phyloP scores from a whole-genome alignment of 2,888 invertebrate genomes.

The Melanchra persicariae region DNA sequence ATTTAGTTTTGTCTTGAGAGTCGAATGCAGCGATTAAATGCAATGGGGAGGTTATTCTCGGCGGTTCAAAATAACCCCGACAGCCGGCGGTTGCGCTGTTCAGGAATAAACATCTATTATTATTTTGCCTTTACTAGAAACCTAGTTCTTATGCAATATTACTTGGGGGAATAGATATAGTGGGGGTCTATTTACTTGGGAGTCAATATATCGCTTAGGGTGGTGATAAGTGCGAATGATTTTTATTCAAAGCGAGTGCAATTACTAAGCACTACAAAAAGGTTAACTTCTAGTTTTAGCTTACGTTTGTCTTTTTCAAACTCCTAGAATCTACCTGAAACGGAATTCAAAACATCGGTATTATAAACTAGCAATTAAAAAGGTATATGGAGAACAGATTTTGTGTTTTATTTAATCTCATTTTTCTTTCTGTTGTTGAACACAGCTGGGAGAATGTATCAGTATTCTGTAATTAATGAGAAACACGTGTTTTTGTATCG shows the following conservation, averaged over 20 bases:
- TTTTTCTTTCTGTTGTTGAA: not conserved
- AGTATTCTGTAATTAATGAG: conserved; percentile 26
- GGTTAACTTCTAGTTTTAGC: conserved; percentile 56
- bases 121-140: conserved; percentile 20
- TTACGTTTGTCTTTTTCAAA: conserved; percentile 62
- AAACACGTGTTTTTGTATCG: conserved; percentile 15
- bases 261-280: conserved; percentile 50
- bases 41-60: conserved; percentile 47
- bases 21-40: conserved; percentile 34
- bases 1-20: conserved; percentile 30
- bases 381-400: not conserved
- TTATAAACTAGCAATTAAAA: conserved; percentile 46
- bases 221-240: conserved; percentile 44
- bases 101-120: conserved; percentile 48
- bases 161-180: conserved; percentile 18
- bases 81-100: conserved; percentile 37
- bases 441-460: not conserved
- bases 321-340: conserved; percentile 63
- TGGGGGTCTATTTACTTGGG: conserved; percentile 40
- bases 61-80: conserved; percentile 49
- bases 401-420: not conserved
- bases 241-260: conserved; percentile 54
- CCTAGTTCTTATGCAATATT: conserved; percentile 18
- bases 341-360: conserved; percentile 59
- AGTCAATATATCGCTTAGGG: conserved; percentile 29